A percentile compares a stretch with the other conserved stretches of the same genome.
Evolutionary conservation across 2,797 vertebrate genomes (phyloP).

Genomic region (Molossus alvarezi): DNA sequence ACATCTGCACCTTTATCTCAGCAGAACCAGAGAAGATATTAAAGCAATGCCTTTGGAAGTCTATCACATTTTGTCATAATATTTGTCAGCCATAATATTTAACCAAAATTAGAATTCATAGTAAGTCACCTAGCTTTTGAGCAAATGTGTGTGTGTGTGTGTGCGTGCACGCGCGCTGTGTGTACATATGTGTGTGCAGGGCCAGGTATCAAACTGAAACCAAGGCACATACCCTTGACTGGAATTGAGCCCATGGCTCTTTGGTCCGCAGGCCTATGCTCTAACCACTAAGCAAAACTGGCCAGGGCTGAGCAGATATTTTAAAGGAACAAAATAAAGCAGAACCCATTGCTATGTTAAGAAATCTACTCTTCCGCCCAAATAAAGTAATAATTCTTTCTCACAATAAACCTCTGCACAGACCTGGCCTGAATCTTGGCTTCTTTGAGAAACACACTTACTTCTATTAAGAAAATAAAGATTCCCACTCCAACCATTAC

Average conservation of each 20-base stretch:
- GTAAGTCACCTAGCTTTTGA: background rate
- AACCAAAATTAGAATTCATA: background rate
- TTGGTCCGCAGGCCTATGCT: no score
- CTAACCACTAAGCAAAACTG: no score
- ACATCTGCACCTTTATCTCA: background rate
- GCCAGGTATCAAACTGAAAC: no score
- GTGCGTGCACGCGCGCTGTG: no score
- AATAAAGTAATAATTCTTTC: constrained; percentile 24
- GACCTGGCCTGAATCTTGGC: background rate
- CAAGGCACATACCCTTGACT: no score
- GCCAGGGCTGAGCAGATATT: background rate
- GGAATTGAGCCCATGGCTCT: no score
- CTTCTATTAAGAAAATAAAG: constrained; percentile 34
- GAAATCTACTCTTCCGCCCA: background rate
- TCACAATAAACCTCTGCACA: background rate
- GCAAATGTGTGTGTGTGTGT: background rate
- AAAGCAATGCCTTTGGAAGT: background rate
- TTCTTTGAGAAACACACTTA: background rate
- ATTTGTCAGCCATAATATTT: background rate
- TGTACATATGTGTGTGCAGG: no score
- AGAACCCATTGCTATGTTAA: background rate
- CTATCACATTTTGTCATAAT: background rate
- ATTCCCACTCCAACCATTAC: background rate
- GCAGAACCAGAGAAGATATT: background rate
- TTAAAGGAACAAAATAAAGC: background rate